Evolutionary conservation across 2,888 invertebrate genomes (phyloP).

Genomic region (Harmothoe impar): DNA sequence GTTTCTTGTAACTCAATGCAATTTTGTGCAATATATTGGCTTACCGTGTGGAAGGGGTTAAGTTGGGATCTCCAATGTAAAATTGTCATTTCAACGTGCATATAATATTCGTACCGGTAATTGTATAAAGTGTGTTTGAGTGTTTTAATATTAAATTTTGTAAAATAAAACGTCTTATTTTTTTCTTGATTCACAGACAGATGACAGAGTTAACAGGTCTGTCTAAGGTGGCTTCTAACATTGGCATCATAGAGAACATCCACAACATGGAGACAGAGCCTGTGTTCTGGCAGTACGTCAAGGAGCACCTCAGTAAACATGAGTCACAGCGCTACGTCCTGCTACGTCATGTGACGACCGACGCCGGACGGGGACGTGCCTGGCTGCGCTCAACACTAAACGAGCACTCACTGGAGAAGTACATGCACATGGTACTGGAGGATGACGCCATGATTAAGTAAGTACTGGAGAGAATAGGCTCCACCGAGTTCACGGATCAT

Average conservation of each 20-base stretch:
- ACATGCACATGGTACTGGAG: slow-evolving; percentile 90
- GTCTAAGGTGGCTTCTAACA: slow-evolving; percentile 85
- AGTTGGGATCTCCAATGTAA: too few species aligned
- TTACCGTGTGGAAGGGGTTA: too few species aligned
- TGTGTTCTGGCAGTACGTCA: slow-evolving; percentile 84
- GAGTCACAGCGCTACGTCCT: slow-evolving; percentile 88
- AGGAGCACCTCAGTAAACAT: slow-evolving; percentile 90
- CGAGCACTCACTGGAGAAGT: slow-evolving; percentile 92
- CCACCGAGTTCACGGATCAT: background rate
- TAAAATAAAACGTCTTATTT: too few species aligned
- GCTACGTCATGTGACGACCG: slow-evolving; percentile 88
- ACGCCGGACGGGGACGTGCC: slow-evolving; percentile 92
- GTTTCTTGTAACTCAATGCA: too few species aligned
- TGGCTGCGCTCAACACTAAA: slow-evolving; percentile 95
- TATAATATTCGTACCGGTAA: too few species aligned
- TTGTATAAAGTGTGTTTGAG: too few species aligned
- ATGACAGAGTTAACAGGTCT: slow-evolving; percentile 87
- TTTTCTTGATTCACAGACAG: slow-evolving; percentile 85
- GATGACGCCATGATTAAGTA: slow-evolving; percentile 86
- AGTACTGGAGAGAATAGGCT: slow-evolving; percentile 25
- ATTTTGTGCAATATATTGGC: too few species aligned
- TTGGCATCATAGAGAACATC: slow-evolving; percentile 77
- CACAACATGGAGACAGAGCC: slow-evolving; percentile 81
- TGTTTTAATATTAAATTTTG: too few species aligned
- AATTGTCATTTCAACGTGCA: too few species aligned